Base-by-base conservation (phyloP, 1,140 invertebrate species). In the Carposina sasakii region DNA sequence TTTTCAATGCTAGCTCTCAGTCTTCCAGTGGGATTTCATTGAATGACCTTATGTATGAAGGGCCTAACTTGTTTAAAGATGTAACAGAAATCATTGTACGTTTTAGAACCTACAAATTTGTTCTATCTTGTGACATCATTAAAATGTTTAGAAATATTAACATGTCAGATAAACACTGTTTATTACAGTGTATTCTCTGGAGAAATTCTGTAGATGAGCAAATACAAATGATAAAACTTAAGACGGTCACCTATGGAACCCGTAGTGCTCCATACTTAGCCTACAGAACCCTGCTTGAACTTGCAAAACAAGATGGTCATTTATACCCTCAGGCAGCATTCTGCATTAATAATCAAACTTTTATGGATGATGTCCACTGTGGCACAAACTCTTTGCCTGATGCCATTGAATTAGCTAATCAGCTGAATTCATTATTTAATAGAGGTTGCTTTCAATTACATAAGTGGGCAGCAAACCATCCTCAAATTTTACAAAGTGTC, bases 181-280 rank as follows among this genome's bases (percentile, higher is more conserved):
- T 67, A 16, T 67, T 65, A 15, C 74, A 85, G 52, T 37, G 60
- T 33, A 82, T 86, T 13, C 20, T 85, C 2, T 86, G 83, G 72
- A 50, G 70, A 20, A 16, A 55, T 0, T 22, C 42, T 13, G 54
- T 48, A 0, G 17, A 31, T 9, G n/a, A 67, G 31, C 15, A 26
- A n/a, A 13, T 81, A 0, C 50, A 41, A 34, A 46, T 28, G 12
- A 81, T 40, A 57, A 47, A 44, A 23, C 28, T 81, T 3, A 57
- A 50, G 3, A 81, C 69, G 0, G 62, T 81, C 2, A 81, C 79
- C 0, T 84, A 76, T 54, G 82, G 77, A 0, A 70, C 63, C 19
- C 36, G 60, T 2, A 55, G 51, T 15, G 71, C 76, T 6, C 58
- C 74, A 1, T 83, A 57, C 54, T 42, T 71, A 41, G 70, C 76